Percentiles rank a stretch among this genome's conserved stretches.
These are phyloP conservation scores for Sphyrna mokarran DNA, from an alignment of 2,113 vertebrate genomes.

Conservation along the genomic window DNA sequence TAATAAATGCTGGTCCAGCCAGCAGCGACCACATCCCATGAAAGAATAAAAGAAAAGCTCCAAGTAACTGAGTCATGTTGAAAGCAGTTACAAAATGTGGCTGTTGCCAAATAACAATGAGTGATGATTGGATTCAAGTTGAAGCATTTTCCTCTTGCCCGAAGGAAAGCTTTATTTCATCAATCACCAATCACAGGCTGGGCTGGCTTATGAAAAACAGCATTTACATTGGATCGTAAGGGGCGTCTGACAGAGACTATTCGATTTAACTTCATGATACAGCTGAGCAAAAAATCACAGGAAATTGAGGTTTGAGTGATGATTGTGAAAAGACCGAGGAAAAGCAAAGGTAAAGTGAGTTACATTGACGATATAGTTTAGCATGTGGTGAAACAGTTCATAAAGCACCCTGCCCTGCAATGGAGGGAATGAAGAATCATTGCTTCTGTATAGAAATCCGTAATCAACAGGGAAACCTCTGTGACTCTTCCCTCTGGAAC, in stretches of 20 bases:
- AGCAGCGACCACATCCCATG: too few relatives aligned
- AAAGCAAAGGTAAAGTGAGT: neutral
- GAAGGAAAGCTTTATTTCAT: neutral
- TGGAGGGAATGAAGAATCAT: too few relatives aligned
- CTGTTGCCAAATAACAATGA: neutral
- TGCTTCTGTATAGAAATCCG: neutral
- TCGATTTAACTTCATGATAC: neutral
- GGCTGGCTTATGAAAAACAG: neutral
- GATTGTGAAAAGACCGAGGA: neutral
- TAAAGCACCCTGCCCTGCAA: neutral
- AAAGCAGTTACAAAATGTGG: neutral
- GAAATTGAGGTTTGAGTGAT: neutral
- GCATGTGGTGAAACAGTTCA: neutral
- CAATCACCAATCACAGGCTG: neutral
- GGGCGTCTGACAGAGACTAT: neutral
- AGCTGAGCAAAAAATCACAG: too few relatives aligned
- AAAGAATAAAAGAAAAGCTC: neutral
- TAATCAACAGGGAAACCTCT: neutral
- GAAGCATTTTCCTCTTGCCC: neutral
- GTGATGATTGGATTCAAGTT: neutral
- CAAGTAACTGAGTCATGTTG: neutral
- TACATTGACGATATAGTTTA: neutral
- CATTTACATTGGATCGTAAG: neutral
- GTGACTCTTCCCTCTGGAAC: neutral
- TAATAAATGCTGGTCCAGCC: too few relatives aligned